Percentiles rank a stretch among this genome's conserved stretches.
Conservation (phyloP, 2,113 vertebrate species). For the Colistium nudipinnis region DNA sequence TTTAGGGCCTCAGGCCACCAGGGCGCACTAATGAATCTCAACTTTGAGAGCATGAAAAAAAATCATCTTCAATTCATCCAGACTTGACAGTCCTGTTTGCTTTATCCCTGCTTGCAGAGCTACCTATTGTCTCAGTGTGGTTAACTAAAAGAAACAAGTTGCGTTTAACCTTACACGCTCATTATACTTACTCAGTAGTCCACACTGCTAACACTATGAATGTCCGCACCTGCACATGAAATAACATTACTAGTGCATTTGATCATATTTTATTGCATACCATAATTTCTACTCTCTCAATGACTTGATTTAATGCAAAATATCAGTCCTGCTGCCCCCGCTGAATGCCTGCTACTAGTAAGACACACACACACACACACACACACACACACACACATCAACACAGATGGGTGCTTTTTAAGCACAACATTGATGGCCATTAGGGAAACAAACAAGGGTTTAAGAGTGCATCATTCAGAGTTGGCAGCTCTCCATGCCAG, state of each 20-base stretch:
- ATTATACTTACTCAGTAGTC: background rate
- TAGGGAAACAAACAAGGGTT: slow-evolving; percentile 63
- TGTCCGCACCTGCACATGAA: background rate
- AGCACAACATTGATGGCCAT: slow-evolving; percentile 36
- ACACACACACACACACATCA: background rate
- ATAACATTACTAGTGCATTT: too few relatives aligned
- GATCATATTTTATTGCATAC: too few relatives aligned
- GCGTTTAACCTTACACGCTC: background rate
- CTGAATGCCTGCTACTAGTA: background rate
- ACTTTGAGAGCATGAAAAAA: background rate
- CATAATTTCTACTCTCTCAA: too few relatives aligned
- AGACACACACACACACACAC: slow-evolving; percentile 3
- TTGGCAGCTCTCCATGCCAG: slow-evolving; percentile 38
- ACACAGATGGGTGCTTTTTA: slow-evolving; percentile 21
- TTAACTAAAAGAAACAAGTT: background rate
- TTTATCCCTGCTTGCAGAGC: background rate
- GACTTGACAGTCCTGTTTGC: background rate
- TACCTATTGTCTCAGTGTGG: background rate
- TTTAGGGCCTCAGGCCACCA: background rate
- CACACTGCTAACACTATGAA: background rate
- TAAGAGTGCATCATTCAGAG: slow-evolving; percentile 39
- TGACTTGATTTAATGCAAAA: background rate
- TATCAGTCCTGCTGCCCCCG: background rate
- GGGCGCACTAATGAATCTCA: slow-evolving; percentile 8
- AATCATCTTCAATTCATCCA: background rate